Evolutionary conservation across 2,888 invertebrate genomes (phyloP).

Genomic region (Boloria euphrosyne): DNA sequence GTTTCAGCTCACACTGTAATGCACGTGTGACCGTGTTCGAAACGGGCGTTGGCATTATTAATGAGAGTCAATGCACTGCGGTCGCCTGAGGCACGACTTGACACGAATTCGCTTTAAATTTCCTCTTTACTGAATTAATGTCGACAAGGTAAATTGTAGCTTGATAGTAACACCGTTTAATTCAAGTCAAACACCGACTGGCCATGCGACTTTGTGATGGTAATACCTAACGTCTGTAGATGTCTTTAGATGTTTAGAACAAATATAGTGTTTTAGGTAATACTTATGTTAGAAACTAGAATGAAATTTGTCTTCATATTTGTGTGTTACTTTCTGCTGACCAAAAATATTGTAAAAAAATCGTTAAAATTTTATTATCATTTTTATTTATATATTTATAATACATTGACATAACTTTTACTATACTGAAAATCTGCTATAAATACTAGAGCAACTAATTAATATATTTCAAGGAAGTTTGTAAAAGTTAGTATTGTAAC

Average conservation of each 20-base stretch:
- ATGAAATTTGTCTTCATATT: neutral
- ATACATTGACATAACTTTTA: too few relatives aligned
- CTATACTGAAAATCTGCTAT: too few relatives aligned
- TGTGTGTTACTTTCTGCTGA: too few relatives aligned
- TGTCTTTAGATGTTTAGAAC: neutral
- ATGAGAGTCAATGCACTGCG: constrained; percentile 49
- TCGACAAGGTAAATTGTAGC: constrained; percentile 40
- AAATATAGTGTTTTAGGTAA: neutral
- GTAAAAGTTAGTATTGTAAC: too few relatives aligned
- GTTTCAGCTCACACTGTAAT: constrained; percentile 44
- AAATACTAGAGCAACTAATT: too few relatives aligned
- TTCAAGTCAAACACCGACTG: constrained; percentile 36
- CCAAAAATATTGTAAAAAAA: too few relatives aligned
- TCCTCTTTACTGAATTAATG: constrained; percentile 40
- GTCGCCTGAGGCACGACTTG: constrained; percentile 43
- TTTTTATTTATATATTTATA: too few relatives aligned
- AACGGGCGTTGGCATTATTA: constrained; percentile 49
- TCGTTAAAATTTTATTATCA: too few relatives aligned
- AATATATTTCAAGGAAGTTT: too few relatives aligned
- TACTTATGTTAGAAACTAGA: neutral
- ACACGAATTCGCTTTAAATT: constrained; percentile 44
- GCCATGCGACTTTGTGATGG: constrained; percentile 25
- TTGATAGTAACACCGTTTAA: constrained; percentile 38
- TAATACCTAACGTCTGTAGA: constrained; percentile 15
- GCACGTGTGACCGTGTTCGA: constrained; percentile 45